These are phyloP conservation scores for Carollia perspicillata DNA, from an alignment of 2,113 vertebrate species.

Conservation along the genomic window DNA sequence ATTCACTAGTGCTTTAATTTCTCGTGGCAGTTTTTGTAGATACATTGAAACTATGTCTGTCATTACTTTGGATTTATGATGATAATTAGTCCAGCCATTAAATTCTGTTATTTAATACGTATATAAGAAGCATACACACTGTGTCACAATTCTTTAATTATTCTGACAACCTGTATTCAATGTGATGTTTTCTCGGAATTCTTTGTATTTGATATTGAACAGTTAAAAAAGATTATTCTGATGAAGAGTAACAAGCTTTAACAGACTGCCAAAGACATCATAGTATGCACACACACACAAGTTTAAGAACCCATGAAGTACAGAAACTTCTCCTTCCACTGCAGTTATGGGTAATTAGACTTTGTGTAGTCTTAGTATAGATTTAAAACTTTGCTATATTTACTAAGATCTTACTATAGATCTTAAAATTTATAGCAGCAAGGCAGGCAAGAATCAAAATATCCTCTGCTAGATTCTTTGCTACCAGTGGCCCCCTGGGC, in stretches of 20 bases:
- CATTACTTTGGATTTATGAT: not conserved
- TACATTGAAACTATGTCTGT: not conserved
- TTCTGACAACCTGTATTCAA: not conserved
- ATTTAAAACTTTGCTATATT: not conserved
- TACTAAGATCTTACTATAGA: not conserved
- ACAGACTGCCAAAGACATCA: not conserved
- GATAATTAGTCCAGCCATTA: not conserved
- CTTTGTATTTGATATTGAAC: not conserved
- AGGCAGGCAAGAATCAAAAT: constrained; percentile 25
- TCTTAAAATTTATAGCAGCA: not conserved
- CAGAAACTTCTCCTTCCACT: not conserved
- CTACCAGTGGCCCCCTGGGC: not conserved
- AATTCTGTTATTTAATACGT: not conserved
- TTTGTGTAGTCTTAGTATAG: not conserved
- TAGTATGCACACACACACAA: not conserved
- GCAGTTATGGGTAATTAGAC: not conserved
- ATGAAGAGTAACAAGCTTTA: not conserved
- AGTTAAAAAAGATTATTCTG: constrained; percentile 19
- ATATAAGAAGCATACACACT: not conserved
- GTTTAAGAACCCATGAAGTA: not conserved
- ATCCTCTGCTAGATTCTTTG: not conserved
- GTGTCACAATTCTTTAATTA: not conserved
- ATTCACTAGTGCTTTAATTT: not conserved
- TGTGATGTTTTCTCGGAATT: not conserved
- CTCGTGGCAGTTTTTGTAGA: not conserved